Evolutionary conservation across 1,140 invertebrate genomes (phyloP), one percentile per base, ranked within the genome.

Genomic region (Muscidifurax raptorellus): DNA sequence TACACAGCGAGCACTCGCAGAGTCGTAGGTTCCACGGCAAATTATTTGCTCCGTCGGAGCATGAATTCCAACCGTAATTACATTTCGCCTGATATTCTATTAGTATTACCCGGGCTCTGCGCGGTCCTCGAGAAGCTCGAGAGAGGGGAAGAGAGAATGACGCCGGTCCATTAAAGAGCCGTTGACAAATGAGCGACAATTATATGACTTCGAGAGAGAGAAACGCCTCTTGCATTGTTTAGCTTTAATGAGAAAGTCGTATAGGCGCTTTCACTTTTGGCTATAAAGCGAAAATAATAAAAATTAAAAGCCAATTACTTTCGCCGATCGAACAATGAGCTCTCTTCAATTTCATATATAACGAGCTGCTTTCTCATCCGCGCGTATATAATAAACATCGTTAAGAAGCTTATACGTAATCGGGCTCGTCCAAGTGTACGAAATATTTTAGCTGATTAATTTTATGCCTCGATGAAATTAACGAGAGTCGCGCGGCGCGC

Each of bases 1-100:
- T 91, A 89, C 81, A 89, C 85, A 86, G 89, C 89, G 90, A 27
- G n/a, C 36, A 1, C 25, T 30, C 25, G 44, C 32, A 80, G n/a
- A 79, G 67, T 84, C 67, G 83, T 91, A 90, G 92, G 90, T 90
- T 91, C 88, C 89, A 88, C 88, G 90, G 90, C 92, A 91, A 93
- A 93, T 93, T 92, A 93, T 93, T 93, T 93, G 92, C 92, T 92
- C 90, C 91, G 89, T 81, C 91, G 91, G 91, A 92, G 91, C 92
- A 92, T 93, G 91, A 93, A 93, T 93, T 92, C 91, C 90, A 91
- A 91, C 90, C 91, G 91, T 93, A 92, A 93, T 93, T 93, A 93
- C 92, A 92, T 93, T 92, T 91, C 87, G 91, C 90, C 89, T 91
- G 92, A 93, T 93, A 93, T 93, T 93, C 91, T 93, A 93, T 93